Conservation (phyloP, 2,113 vertebrate species). For the Heteronetta atricapilla region DNA sequence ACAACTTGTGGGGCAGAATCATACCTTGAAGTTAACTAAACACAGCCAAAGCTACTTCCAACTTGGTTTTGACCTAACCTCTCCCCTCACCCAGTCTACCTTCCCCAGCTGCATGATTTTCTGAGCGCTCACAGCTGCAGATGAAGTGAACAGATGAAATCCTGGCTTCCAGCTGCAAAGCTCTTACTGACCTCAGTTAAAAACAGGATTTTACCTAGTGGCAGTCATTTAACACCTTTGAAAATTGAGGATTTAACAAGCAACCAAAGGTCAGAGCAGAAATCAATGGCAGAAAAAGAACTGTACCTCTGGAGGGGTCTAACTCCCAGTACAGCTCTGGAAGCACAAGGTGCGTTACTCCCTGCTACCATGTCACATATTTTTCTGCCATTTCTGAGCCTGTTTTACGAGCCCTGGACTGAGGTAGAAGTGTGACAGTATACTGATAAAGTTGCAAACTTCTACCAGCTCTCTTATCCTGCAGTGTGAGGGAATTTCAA, state of each 20-base stretch:
- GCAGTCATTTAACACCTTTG: background rate
- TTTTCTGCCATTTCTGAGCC: background rate
- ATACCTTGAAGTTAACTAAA: background rate
- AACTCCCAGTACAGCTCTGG: background rate
- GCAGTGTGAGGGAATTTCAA: background rate
- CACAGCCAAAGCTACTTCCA: background rate
- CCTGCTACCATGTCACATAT: background rate
- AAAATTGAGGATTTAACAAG: conserved; percentile 21
- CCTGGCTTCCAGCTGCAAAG: conserved; percentile 19
- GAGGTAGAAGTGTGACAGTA: background rate
- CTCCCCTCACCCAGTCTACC: background rate
- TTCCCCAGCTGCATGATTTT: background rate
- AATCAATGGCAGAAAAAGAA: conserved; percentile 2
- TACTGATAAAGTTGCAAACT: conserved; percentile 14
- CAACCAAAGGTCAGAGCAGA: conserved; percentile 23
- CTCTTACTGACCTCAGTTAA: background rate
- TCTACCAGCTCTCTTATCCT: background rate
- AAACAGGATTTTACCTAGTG: background rate
- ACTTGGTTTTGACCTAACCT: background rate
- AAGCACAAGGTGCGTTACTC: background rate
- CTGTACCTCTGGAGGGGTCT: background rate
- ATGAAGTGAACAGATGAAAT: conserved; percentile 19
- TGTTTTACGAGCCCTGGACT: background rate
- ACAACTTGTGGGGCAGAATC: background rate
- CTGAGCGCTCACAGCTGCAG: background rate